phyloP scores from a whole-genome alignment of 1,140 invertebrate genomes.

The Diachasma alloeum region DNA sequence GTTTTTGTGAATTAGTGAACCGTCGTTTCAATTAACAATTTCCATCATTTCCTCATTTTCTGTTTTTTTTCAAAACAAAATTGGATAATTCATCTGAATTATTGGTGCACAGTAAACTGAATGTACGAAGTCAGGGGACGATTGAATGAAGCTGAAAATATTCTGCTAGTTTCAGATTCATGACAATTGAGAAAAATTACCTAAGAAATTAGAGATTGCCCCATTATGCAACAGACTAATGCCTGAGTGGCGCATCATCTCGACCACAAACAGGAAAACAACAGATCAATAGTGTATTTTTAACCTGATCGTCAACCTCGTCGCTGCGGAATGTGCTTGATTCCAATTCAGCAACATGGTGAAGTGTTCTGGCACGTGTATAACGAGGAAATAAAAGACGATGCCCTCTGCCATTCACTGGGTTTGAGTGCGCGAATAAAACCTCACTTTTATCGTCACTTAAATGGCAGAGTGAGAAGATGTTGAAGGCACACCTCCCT shows the following conservation, averaged over 20 bases:
- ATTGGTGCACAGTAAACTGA: too few relatives aligned
- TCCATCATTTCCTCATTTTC: too few relatives aligned
- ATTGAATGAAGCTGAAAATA: too few relatives aligned
- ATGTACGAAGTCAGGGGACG: too few relatives aligned
- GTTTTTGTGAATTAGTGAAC: too few relatives aligned
- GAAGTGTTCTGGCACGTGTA: neutral
- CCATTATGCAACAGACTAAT: too few relatives aligned
- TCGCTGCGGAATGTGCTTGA: constrained; percentile 28
- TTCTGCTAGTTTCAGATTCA: too few relatives aligned
- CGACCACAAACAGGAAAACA: neutral
- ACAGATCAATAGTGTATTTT: neutral
- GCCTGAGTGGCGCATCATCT: neutral
- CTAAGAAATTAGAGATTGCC: too few relatives aligned
- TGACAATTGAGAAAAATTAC: too few relatives aligned
- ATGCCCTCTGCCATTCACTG: neutral
- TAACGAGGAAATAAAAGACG: constrained; percentile 24
- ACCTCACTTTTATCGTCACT: constrained; percentile 1
- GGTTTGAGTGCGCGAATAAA: neutral
- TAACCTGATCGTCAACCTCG: neutral
- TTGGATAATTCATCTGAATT: too few relatives aligned
- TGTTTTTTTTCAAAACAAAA: too few relatives aligned
- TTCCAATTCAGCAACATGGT: constrained; percentile 38
- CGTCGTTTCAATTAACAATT: too few relatives aligned
- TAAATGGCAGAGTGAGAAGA: neutral
- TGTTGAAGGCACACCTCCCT: neutral